Conservation (phyloP, 2,113 vertebrate genomes). For the Tragelaphus scriptus region DNA sequence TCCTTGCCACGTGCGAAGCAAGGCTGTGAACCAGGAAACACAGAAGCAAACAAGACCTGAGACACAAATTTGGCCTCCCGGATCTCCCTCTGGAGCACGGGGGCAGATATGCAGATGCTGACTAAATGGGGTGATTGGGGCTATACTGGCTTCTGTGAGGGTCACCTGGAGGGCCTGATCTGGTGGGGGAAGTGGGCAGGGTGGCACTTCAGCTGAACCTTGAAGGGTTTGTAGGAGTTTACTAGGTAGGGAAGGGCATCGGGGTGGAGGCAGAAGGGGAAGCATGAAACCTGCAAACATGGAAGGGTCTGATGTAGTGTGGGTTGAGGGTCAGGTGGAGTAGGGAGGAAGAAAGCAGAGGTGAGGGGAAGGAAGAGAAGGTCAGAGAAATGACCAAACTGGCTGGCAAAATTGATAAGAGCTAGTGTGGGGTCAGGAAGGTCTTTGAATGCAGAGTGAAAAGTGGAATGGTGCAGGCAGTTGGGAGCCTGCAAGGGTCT, state of each 20-base stretch:
- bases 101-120: not conserved
- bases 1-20: accelerated
- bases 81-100: not conserved
- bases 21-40: not conserved
- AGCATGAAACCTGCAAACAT: not conserved
- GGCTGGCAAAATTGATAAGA: not conserved
- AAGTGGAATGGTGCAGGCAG: not conserved
- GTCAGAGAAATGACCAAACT: not conserved
- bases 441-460: not conserved
- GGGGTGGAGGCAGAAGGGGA: not conserved
- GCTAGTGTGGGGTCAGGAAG: not conserved
- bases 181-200: not conserved
- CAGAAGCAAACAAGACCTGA: not conserved
- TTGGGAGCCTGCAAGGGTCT: not conserved
- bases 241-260: not conserved
- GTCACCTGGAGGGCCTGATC: not conserved
- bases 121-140: not conserved
- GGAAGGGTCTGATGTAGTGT: not conserved
- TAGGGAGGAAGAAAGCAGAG: not conserved
- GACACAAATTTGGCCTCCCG: accelerated
- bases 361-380: not conserved
- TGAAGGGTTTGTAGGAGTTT: not conserved
- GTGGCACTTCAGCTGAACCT: not conserved
- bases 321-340: not conserved
- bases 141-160: not conserved